Base-by-base conservation (phyloP, 2,113 vertebrate species). In the Gasterosteus nipponicus region DNA sequence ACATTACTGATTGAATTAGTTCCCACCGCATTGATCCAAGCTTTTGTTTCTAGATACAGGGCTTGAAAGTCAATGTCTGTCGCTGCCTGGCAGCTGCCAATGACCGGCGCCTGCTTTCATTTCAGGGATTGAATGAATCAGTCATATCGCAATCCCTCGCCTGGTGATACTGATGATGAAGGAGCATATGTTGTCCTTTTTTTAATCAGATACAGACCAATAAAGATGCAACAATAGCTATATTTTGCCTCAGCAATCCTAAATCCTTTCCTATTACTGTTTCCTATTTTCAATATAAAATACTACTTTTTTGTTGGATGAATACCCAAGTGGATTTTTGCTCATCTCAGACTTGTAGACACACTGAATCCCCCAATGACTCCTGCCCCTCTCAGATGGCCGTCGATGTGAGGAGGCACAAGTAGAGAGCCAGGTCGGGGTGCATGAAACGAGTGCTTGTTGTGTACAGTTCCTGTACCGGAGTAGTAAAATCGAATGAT, bases 21-120 rank as follows among this genome's bases (percentile, higher is more conserved):
- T 26, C 38, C 35, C 41, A 39, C 29, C 8, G 7, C 69, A 90
- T 88, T 82, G 87, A 87, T 88, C 77, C 9, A 22, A 47, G 63
- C 65, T 29, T 44, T 66, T 81, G 56, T 72, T 57, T 77, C 59
- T 77, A 38, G 38, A 80, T 77, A 66, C 31, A 54, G 72, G 69
- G 9, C 41, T 33, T 62, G 69, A 42, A 72, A 74, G 35, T 91
- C 86, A 79, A 84, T 81, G 66, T 47, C 63, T 60, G 62, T 7
- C 61, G 29, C 72, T 81, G 82, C 77, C 64, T 75, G 68, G 62
- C 73, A 58, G 59, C 68, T 78, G 72, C 61, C 38, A 38, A 46
- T 75, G 68, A 56, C 33, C 1, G 64, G 57, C 69, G 7, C 67
- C 69, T 78, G 79, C 78, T 68, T 46, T 15, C 16, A 26, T 54